Evolutionary conservation across 2,113 vertebrate species (phyloP).

Genomic region (Tamias sibiricus): DNA sequence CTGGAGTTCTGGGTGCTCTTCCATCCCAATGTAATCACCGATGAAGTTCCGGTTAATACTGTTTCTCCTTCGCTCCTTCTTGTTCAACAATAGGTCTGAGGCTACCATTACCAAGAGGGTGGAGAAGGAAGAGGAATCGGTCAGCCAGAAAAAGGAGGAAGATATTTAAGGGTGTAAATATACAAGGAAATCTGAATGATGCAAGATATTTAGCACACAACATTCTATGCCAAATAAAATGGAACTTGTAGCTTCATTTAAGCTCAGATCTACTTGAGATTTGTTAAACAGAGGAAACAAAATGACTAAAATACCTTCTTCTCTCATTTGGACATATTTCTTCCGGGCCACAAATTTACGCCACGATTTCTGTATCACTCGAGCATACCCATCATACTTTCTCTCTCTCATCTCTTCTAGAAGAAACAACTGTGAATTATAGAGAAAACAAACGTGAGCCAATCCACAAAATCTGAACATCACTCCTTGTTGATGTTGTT

Average conservation of each 20-base stretch:
- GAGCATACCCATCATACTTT: slow-evolving; percentile 96
- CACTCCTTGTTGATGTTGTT: not conserved
- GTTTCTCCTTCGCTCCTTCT: slow-evolving; percentile 96
- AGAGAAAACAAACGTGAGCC: slow-evolving; percentile 34
- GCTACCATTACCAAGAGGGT: slow-evolving; percentile 83
- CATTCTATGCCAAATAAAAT: not conserved
- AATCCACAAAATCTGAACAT: not conserved
- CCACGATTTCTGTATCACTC: slow-evolving; percentile 97
- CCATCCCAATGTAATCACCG: slow-evolving; percentile 98
- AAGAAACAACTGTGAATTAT: slow-evolving; percentile 92
- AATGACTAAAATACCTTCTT: slow-evolving; percentile 91
- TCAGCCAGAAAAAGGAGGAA: not conserved
- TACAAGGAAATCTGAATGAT: not conserved
- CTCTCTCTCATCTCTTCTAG: slow-evolving; percentile 98
- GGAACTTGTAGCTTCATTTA: not conserved
- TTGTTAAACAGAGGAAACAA: not conserved
- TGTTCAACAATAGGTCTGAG: slow-evolving; percentile 96
- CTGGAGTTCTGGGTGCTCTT: slow-evolving; percentile 94
- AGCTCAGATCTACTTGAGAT: not conserved
- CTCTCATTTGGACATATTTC: slow-evolving; percentile 98
- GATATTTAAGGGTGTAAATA: not conserved
- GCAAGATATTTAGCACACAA: not conserved
- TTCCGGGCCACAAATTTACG: slow-evolving; percentile 94
- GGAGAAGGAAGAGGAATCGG: not conserved
- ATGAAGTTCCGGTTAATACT: slow-evolving; percentile 99